Evolutionary conservation across 2,797 vertebrate species (phyloP).

Genomic region (Xiphophorus birchmanni): DNA sequence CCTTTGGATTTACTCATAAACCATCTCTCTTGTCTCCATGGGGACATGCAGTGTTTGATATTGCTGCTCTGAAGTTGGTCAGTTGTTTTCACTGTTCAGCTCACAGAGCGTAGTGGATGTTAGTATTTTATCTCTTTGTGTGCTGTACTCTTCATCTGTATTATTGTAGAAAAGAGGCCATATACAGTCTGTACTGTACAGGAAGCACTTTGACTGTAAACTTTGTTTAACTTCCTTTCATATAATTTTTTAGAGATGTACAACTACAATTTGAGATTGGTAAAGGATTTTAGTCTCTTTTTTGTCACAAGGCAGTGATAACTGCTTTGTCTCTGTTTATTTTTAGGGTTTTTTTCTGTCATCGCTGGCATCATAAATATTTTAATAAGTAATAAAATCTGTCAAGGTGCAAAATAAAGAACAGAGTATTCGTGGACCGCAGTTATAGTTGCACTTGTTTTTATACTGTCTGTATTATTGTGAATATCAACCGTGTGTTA

Average conservation of each 20-base stretch:
- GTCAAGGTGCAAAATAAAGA: conserved; percentile 39
- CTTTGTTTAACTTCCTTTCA: conserved; percentile 41
- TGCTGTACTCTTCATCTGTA: conserved; percentile 49
- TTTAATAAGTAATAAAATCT: conserved; percentile 54
- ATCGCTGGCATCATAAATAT: conserved; percentile 52
- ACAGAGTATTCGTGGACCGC: conserved; percentile 38
- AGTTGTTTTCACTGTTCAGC: conserved; percentile 59
- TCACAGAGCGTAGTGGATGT: conserved; percentile 54
- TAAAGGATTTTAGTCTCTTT: conserved; percentile 55
- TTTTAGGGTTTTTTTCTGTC: not conserved
- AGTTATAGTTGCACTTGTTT: conserved; percentile 60
- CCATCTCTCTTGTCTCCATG: conserved; percentile 29
- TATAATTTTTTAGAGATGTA: conserved; percentile 50
- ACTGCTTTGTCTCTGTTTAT: conserved; percentile 26
- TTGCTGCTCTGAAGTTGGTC: conserved; percentile 57
- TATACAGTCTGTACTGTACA: conserved; percentile 76
- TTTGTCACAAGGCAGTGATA: conserved; percentile 41
- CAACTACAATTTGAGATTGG: conserved; percentile 65
- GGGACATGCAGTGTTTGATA: conserved; percentile 52
- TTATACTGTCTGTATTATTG: conserved; percentile 70
- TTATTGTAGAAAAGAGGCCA: conserved; percentile 64
- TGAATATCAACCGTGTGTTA: conserved; percentile 37
- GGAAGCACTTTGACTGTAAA: conserved; percentile 77
- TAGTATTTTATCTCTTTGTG: conserved; percentile 36
- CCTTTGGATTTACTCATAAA: not conserved